These are phyloP conservation scores for Pogonus chalceus DNA, from an alignment of 1,140 invertebrate species.

Conservation along the genomic window DNA sequence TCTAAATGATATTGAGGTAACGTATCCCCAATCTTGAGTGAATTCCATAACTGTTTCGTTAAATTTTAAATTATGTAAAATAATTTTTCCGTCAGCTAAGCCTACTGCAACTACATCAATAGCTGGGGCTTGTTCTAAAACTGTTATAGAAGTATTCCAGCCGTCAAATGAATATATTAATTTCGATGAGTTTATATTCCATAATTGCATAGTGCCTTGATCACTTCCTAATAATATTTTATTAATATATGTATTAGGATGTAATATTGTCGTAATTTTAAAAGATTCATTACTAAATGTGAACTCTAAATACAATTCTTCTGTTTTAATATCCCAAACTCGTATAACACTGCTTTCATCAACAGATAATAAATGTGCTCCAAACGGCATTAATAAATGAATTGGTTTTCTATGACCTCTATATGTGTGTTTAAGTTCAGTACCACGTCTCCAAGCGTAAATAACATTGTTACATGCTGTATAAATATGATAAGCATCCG, in stretches of 20 bases:
- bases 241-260: slow-evolving; percentile 89
- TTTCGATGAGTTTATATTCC: slow-evolving; percentile 78
- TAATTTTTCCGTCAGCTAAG: slow-evolving; percentile 68
- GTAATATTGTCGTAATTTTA: slow-evolving; percentile 65
- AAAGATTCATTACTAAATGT: slow-evolving; percentile 64
- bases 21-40: slow-evolving; percentile 84
- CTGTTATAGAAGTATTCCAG: slow-evolving; percentile 59
- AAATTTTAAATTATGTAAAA: slow-evolving; percentile 80
- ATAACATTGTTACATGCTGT: slow-evolving; percentile 70
- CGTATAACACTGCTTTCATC: slow-evolving; percentile 68
- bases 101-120: slow-evolving; percentile 85
- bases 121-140: slow-evolving; percentile 76
- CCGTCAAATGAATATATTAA: slow-evolving; percentile 73
- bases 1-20: slow-evolving; percentile 76
- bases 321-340: slow-evolving; percentile 75
- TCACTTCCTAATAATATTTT: slow-evolving; percentile 88
- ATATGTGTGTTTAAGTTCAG: slow-evolving; percentile 75
- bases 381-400: slow-evolving; percentile 77
- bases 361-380: slow-evolving; percentile 71
- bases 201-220: slow-evolving; percentile 80
- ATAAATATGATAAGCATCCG: slow-evolving; percentile 73
- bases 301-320: slow-evolving; percentile 55
- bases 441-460: slow-evolving; percentile 79
- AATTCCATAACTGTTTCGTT: slow-evolving; percentile 81
- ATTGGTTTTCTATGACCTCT: slow-evolving; percentile 65